phyloP scores from a whole-genome alignment of 1,140 invertebrate species.

The Tetranychus cinnabarinus region DNA sequence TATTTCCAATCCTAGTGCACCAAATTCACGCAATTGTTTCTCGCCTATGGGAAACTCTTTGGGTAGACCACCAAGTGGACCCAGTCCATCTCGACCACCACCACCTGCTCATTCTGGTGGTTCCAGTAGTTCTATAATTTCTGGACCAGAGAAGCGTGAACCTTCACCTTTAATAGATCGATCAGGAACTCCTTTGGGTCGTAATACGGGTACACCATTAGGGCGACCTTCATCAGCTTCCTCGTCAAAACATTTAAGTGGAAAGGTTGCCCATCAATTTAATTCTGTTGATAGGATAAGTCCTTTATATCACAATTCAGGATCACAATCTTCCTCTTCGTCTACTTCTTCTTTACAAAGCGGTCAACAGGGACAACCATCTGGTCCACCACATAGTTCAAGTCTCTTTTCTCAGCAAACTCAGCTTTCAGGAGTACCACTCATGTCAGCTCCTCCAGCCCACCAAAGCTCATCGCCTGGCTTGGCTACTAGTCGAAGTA shows the following conservation, averaged over 20 bases:
- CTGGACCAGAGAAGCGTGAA: not conserved
- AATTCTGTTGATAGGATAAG: not conserved
- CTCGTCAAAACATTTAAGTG: not conserved
- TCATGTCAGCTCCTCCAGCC: not conserved
- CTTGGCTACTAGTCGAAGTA: not conserved
- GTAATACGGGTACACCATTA: not conserved
- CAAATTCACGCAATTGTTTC: too few species aligned
- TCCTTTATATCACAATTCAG: not conserved
- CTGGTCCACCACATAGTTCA: too few species aligned
- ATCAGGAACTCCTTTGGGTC: not conserved
- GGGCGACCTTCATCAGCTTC: not conserved
- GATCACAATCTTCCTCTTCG: not conserved
- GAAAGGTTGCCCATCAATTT: not conserved
- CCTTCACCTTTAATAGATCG: not conserved
- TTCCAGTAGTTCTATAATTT: not conserved
- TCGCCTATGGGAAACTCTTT: not conserved
- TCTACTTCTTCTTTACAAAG: not conserved
- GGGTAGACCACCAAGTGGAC: not conserved
- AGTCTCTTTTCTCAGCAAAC: too few species aligned
- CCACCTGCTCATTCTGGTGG: not conserved
- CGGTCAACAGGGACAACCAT: too few species aligned
- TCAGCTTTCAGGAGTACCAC: not conserved
- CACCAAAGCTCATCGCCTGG: not conserved
- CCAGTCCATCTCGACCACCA: not conserved
- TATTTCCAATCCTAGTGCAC: too few species aligned